Evolutionary conservation across 2,797 vertebrate genomes (phyloP).

Genomic region (Orestias chungarensis): DNA sequence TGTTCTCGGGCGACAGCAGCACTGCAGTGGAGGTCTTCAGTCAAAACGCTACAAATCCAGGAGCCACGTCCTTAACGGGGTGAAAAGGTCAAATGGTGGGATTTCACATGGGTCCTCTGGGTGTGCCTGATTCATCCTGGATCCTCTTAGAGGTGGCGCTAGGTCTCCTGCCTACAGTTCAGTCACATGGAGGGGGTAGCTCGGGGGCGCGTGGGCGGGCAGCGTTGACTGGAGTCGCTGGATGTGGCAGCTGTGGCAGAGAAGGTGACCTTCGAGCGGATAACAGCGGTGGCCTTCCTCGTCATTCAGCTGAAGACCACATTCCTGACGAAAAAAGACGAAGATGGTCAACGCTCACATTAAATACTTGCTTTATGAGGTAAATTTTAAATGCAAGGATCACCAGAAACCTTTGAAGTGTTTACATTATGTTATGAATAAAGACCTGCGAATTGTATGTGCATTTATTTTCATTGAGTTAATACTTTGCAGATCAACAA

Average conservation of each 20-base stretch:
- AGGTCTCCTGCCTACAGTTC: slow-evolving; percentile 87
- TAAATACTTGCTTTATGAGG: background rate
- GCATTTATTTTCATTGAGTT: background rate
- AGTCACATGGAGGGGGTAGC: slow-evolving; percentile 91
- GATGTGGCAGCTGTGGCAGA: slow-evolving; percentile 96
- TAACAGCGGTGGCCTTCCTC: slow-evolving; percentile 97
- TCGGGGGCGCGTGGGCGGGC: slow-evolving; percentile 80
- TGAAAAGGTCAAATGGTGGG: slow-evolving; percentile 59
- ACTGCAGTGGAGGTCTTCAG: slow-evolving; percentile 40
- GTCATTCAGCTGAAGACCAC: slow-evolving; percentile 93
- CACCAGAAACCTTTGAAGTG: too few relatives aligned
- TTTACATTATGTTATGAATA: background rate
- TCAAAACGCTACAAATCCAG: slow-evolving; percentile 44
- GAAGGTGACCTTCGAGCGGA: slow-evolving; percentile 91
- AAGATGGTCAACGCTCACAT: background rate
- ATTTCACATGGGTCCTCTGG: slow-evolving; percentile 67
- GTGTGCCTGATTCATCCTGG: slow-evolving; percentile 54
- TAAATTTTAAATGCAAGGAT: background rate
- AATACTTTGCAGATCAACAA: background rate
- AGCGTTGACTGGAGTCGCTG: slow-evolving; percentile 85
- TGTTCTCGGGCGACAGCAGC: slow-evolving; percentile 36
- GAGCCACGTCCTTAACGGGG: slow-evolving; percentile 49
- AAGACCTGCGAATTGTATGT: background rate
- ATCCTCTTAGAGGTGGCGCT: slow-evolving; percentile 43
- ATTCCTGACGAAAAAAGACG: slow-evolving; percentile 81